A percentile compares a stretch with the other conserved stretches of the same genome.
These are phyloP conservation scores for Alcis repandata DNA, from an alignment of 2,888 invertebrate species.

Conservation along the genomic window DNA sequence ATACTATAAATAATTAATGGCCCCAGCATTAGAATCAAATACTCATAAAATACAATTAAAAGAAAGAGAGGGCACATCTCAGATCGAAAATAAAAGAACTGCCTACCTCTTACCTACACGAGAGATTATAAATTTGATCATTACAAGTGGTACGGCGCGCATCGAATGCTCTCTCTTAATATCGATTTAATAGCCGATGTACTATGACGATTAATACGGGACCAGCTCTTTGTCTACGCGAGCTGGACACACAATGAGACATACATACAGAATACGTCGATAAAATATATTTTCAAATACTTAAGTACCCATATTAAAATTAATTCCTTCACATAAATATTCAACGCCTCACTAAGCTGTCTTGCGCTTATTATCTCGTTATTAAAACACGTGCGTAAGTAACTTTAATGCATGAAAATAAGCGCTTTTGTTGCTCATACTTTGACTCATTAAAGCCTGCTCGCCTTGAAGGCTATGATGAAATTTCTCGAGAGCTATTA, in stretches of 20 bases:
- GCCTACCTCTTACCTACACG: constrained; percentile 77
- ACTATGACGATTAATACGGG: constrained; percentile 73
- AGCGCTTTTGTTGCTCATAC: constrained; percentile 55
- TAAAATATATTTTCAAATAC: constrained; percentile 21
- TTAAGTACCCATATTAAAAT: constrained; percentile 13
- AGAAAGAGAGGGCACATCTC: constrained; percentile 79
- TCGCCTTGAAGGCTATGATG: constrained; percentile 61
- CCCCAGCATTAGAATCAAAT: constrained; percentile 85
- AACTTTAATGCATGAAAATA: constrained; percentile 60
- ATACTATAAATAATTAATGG: constrained; percentile 86
- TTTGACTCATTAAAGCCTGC: constrained; percentile 39
- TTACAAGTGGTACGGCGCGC: constrained; percentile 82
- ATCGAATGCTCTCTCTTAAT: constrained; percentile 79
- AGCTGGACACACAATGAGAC: constrained; percentile 37
- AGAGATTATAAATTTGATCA: constrained; percentile 85
- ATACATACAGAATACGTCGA: constrained; percentile 10
- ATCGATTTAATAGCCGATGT: constrained; percentile 79
- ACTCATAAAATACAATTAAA: constrained; percentile 87
- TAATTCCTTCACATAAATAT: constrained; percentile 26
- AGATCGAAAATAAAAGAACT: constrained; percentile 79
- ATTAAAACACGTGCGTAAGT: constrained; percentile 65
- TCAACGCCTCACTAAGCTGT: constrained; percentile 21
- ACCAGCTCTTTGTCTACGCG: constrained; percentile 67
- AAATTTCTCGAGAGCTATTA: constrained; percentile 67
- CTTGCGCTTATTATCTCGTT: constrained; percentile 53